Evolutionary conservation across 2,113 vertebrate species (phyloP).

Genomic region (Anoura caudifer): DNA sequence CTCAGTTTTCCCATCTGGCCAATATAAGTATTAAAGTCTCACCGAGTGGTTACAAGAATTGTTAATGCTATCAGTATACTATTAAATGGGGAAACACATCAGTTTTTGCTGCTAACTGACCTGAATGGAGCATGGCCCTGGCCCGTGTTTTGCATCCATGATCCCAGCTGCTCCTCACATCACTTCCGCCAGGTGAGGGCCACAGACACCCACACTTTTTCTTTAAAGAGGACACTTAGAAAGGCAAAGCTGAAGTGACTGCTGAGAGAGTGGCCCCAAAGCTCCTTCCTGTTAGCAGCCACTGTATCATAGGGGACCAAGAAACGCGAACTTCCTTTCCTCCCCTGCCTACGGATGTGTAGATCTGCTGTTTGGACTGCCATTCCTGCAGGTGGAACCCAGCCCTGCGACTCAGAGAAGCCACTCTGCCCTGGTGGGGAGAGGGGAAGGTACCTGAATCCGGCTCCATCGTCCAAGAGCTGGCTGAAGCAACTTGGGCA

Average conservation of each 20-base stretch:
- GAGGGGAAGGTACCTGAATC: rapidly evolving
- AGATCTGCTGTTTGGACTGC: neutral
- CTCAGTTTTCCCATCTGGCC: neutral
- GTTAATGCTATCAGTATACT: neutral
- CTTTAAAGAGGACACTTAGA: neutral
- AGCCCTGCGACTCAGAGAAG: neutral
- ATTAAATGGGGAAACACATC: neutral
- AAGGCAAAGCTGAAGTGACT: neutral
- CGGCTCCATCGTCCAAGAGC: rapidly evolving
- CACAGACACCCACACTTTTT: neutral
- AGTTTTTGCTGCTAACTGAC: neutral
- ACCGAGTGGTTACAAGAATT: no score
- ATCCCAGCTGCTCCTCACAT: neutral
- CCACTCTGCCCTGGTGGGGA: rapidly evolving
- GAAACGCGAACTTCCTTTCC: neutral
- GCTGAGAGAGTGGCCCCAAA: neutral
- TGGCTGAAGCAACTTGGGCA: neutral
- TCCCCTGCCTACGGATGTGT: rapidly evolving
- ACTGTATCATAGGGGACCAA: neutral
- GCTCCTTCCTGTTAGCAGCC: neutral
- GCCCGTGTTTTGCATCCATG: rapidly evolving
- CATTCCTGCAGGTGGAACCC: rapidly evolving
- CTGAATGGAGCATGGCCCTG: neutral
- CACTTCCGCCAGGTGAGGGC: neutral
- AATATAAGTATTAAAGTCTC: neutral